phyloP scores from a whole-genome alignment of 2,113 vertebrate species.

The Ceuthmochares aereus region DNA sequence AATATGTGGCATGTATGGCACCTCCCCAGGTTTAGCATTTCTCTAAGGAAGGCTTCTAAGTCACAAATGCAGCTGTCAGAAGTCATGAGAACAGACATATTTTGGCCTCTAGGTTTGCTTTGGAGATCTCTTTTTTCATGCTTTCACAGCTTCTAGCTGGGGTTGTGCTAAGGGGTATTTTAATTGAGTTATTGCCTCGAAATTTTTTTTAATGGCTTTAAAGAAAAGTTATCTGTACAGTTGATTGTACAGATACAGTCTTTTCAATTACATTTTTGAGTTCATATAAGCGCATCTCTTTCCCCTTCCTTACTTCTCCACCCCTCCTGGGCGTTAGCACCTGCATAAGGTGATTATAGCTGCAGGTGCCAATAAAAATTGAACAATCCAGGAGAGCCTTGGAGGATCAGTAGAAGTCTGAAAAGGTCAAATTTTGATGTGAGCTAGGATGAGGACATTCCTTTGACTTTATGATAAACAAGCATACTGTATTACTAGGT shows the following conservation, averaged over 20 bases:
- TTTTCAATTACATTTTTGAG: neutral
- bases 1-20: accelerated
- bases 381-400: neutral
- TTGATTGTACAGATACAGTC: neutral
- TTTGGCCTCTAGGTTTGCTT: neutral
- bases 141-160: neutral
- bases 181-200: neutral
- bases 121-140: neutral
- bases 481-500: neutral
- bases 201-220: neutral
- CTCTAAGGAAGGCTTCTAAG: neutral
- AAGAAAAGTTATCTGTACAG: neutral
- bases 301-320: neutral
- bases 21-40: neutral
- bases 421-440: neutral
- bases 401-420: neutral
- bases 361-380: neutral
- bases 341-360: neutral
- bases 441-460: neutral
- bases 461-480: neutral
- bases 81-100: accelerated
- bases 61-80: neutral
- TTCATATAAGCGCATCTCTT: neutral
- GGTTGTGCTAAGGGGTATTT: neutral
- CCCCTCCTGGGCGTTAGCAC: neutral